phyloP scores from a whole-genome alignment of 1,140 invertebrate genomes.

The Theocolax elegans region DNA sequence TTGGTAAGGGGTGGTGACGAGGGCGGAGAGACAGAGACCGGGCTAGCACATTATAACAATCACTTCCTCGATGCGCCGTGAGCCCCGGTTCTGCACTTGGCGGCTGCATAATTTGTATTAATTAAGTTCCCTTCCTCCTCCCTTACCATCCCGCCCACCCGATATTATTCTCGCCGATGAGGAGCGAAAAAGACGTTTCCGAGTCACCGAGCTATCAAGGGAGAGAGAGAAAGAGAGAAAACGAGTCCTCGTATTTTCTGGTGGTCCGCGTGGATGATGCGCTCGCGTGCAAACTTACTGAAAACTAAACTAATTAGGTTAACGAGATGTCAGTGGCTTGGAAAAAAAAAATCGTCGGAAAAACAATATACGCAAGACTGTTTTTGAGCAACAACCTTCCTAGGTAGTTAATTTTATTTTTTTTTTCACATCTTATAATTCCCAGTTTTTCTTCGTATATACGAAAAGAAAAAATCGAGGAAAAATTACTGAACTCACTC shows the following conservation, averaged over 20 bases:
- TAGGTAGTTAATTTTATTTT: too few relatives aligned
- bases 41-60: conserved; percentile 27
- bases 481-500: too few relatives aligned
- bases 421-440: too few relatives aligned
- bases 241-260: conserved; percentile 7
- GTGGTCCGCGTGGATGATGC: neutral
- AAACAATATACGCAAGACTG: neutral
- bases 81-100: conserved; percentile 19
- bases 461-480: too few relatives aligned
- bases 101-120: conserved; percentile 37
- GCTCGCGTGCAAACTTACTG: conserved; percentile 17
- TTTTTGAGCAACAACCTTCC: too few relatives aligned
- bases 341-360: neutral
- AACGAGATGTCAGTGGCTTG: conserved; percentile 10
- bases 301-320: conserved; percentile 39
- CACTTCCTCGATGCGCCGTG: conserved; percentile 10
- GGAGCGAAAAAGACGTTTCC: conserved; percentile 26
- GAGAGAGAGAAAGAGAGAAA: neutral
- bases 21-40: neutral
- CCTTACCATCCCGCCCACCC: neutral
- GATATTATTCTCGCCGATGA: conserved; percentile 14
- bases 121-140: conserved; percentile 29
- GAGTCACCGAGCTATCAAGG: neutral
- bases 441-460: too few relatives aligned
- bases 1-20: neutral